Percentiles rank a stretch among this genome's conserved stretches.
Conservation (phyloP, 2,113 vertebrate genomes). For the Octodon degus region DNA sequence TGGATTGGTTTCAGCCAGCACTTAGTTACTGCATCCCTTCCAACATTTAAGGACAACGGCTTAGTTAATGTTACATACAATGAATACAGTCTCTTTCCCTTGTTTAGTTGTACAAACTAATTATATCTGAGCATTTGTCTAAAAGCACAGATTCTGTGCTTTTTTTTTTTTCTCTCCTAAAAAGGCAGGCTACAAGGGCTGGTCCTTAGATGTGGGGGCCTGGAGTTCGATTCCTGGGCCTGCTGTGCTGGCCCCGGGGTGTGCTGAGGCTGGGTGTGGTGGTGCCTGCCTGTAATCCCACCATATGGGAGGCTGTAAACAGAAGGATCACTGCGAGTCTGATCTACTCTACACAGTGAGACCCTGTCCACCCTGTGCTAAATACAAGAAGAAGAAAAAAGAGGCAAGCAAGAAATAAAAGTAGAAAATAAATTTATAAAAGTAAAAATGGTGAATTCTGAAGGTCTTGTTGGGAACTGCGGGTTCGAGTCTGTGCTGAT, state of each 20-base stretch:
- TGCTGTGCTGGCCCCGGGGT: too few relatives aligned
- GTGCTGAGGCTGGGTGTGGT: too few relatives aligned
- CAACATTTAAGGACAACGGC: neutral
- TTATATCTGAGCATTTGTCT: conserved; percentile 53
- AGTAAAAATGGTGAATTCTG: neutral
- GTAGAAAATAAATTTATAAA: conserved; percentile 51
- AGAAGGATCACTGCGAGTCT: too few relatives aligned
- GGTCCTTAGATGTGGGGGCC: too few relatives aligned
- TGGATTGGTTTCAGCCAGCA: neutral
- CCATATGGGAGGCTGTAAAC: too few relatives aligned
- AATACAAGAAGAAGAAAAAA: neutral
- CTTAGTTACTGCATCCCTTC: conserved; percentile 5
- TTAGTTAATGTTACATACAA: conserved; percentile 50
- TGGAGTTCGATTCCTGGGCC: too few relatives aligned
- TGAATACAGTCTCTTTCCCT: conserved; percentile 10
- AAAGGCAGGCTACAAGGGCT: neutral
- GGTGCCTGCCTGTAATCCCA: too few relatives aligned
- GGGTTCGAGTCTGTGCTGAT: neutral
- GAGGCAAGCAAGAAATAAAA: conserved; percentile 1
- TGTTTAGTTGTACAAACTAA: conserved; percentile 35
- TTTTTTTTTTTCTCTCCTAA: neutral
- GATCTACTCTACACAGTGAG: too few relatives aligned
- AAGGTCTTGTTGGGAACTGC: neutral
- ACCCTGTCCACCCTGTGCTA: too few relatives aligned
- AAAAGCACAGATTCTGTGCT: conserved; percentile 34